Conservation (phyloP, 2,113 vertebrate species). For the Corythaeola cristata region DNA sequence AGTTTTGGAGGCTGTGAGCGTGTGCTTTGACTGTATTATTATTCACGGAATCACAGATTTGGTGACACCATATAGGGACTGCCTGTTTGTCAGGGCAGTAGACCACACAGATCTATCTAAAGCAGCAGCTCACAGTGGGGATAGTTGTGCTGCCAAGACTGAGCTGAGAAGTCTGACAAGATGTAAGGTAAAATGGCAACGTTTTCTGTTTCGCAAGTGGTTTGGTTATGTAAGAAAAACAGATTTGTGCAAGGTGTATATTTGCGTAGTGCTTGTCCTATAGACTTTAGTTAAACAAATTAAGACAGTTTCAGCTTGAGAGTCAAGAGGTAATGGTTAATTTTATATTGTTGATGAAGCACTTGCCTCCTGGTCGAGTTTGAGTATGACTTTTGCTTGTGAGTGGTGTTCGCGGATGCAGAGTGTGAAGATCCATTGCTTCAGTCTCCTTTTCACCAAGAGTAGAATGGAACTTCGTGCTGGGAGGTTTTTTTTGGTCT, state of each 20-base stretch:
- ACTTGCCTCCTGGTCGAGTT: background rate
- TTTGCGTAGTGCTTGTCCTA: background rate
- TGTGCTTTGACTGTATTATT: background rate
- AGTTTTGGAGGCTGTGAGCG: background rate
- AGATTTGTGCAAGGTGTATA: background rate
- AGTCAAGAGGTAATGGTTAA: background rate
- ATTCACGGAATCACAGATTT: background rate
- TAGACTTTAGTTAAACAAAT: background rate
- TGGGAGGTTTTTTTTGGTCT: background rate
- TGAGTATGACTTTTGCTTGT: background rate
- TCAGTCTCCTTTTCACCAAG: background rate
- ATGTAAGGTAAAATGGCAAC: background rate
- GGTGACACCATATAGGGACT: background rate
- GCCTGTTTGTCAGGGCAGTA: background rate
- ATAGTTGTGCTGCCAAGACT: background rate
- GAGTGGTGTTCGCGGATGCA: accelerated
- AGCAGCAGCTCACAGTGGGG: background rate
- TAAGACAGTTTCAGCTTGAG: background rate
- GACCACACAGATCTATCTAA: background rate
- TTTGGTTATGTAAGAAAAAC: background rate
- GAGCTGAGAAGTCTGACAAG: background rate
- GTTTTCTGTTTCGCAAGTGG: background rate
- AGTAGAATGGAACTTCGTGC: background rate
- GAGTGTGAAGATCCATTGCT: background rate
- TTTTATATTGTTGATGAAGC: background rate